Percentiles rank a stretch among this genome's conserved stretches.
phyloP scores from a whole-genome alignment of 2,888 invertebrate species.

The Chymomyza caudatula region DNA sequence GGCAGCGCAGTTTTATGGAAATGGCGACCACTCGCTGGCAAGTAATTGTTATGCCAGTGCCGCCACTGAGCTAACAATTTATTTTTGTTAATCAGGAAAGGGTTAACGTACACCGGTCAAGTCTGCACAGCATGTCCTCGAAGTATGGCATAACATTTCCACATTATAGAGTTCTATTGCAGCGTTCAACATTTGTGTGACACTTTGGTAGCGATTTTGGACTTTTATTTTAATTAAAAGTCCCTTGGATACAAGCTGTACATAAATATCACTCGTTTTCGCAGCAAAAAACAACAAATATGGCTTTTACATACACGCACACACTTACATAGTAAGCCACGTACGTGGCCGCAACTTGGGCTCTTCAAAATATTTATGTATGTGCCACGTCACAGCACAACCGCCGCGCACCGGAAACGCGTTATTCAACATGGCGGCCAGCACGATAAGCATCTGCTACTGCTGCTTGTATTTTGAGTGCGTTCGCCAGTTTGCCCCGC shows the following conservation, averaged over 20 bases:
- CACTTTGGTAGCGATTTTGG: conserved; percentile 25
- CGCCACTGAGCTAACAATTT: conserved; percentile 39
- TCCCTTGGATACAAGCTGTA: not conserved
- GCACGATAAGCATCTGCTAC: conserved; percentile 34
- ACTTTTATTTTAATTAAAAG: conserved; percentile 58
- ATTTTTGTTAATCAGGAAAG: conserved; percentile 53
- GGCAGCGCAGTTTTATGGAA: conserved; percentile 45
- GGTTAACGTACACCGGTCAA: not conserved
- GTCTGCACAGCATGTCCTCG: conserved; percentile 16
- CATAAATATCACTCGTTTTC: conserved; percentile 33
- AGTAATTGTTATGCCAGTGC: conserved; percentile 45
- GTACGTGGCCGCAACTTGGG: not conserved
- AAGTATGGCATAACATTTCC: not conserved
- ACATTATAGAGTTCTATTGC: conserved; percentile 20
- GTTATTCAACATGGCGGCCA: conserved; percentile 5
- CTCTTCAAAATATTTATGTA: not conserved
- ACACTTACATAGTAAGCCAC: conserved; percentile 18
- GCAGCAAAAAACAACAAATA: not conserved
- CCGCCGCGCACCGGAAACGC: not conserved
- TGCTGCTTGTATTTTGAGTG: conserved; percentile 37
- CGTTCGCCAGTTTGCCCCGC: conserved; percentile 48
- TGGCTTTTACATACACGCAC: conserved; percentile 32
- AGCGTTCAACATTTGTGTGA: conserved; percentile 41
- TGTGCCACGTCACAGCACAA: not conserved
- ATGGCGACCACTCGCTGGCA: conserved; percentile 25